Percentiles rank a stretch among this genome's conserved stretches.
phyloP scores from a whole-genome alignment of 2,797 vertebrate genomes.

The Mus spretus region DNA sequence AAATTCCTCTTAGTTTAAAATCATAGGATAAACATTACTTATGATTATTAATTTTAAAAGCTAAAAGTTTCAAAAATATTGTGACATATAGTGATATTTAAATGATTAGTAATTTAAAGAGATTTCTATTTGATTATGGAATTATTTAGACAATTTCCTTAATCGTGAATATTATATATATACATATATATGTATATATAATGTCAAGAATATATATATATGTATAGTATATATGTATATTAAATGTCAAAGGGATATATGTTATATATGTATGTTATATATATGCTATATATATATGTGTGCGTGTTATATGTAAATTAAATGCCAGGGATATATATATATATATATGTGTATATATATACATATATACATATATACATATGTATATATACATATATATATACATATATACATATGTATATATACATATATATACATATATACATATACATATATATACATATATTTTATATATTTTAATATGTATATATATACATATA shows the following conservation, averaged over 20 bases:
- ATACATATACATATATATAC: no score
- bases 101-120: background rate
- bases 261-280: no score
- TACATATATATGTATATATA: background rate
- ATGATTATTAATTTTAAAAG: background rate
- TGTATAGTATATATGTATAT: no score
- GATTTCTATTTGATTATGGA: background rate
- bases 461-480: background rate
- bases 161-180: background rate
- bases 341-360: background rate
- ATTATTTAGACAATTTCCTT: constrained; percentile 28
- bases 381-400: no score
- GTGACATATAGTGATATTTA: background rate
- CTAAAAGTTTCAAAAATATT: background rate
- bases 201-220: background rate
- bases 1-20: background rate
- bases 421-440: background rate
- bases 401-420: background rate
- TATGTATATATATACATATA: background rate
- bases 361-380: no score
- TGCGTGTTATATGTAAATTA: no score
- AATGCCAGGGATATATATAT: background rate
- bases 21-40: constrained; percentile 4
- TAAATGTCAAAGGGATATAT: background rate
- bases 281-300: no score